These are phyloP conservation scores for Australoheros facetus DNA, from an alignment of 2,797 vertebrate genomes.

Conservation along the genomic window DNA sequence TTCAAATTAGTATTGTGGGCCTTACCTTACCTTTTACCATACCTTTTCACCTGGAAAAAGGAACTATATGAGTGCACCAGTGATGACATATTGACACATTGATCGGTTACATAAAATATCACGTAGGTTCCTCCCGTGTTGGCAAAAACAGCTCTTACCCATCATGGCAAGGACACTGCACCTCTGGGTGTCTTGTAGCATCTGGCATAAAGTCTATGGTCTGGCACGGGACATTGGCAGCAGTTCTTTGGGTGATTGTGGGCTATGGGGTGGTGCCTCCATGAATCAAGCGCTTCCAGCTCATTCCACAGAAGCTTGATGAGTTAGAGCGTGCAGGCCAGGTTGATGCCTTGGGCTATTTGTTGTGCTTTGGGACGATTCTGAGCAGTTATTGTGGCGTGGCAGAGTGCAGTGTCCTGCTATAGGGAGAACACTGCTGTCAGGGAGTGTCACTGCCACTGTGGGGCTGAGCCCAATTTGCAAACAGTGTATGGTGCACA, in stretches of 20 bases:
- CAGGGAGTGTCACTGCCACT: background rate
- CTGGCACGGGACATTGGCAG: background rate
- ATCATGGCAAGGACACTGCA: background rate
- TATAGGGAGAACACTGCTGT: background rate
- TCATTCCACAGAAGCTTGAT: fast-evolving
- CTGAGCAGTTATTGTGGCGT: background rate
- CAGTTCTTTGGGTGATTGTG: background rate
- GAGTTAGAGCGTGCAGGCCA: fast-evolving
- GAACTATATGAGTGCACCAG: background rate
- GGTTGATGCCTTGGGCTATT: background rate
- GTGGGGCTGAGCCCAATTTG: no score
- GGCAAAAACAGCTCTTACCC: background rate
- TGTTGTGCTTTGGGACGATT: background rate
- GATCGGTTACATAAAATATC: background rate
- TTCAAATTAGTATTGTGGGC: background rate
- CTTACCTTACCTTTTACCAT: no score
- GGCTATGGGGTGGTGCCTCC: background rate
- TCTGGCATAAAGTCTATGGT: background rate
- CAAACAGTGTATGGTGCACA: no score
- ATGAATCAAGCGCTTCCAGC: background rate
- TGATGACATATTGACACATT: background rate
- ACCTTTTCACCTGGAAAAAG: background rate
- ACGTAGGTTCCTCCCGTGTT: background rate
- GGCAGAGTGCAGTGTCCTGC: background rate
- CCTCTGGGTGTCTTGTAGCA: background rate